phyloP scores from a whole-genome alignment of 2,113 vertebrate species.

The Paedocypris sp. region DNA sequence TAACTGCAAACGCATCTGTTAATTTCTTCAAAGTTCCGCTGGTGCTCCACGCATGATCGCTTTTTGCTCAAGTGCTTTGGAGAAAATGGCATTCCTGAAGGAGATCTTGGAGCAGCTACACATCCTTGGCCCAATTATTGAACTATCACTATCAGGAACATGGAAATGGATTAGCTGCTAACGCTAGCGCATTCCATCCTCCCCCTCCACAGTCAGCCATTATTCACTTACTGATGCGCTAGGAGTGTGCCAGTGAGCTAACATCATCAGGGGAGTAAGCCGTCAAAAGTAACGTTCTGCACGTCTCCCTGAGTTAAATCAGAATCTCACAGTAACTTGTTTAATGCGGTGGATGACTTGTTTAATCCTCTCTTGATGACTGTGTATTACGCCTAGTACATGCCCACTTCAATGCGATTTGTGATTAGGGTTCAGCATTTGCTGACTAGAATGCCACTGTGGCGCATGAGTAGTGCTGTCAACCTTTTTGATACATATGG shows the following conservation, averaged over 20 bases:
- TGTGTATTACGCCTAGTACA: neutral
- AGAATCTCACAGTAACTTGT: conserved; percentile 15
- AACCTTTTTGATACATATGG: no score
- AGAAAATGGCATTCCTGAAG: conserved; percentile 38
- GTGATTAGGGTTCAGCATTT: no score
- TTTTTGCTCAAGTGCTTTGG: conserved; percentile 19
- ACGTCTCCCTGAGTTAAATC: conserved; percentile 26
- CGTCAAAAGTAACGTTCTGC: conserved; percentile 37
- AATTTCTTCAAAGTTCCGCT: conserved; percentile 52
- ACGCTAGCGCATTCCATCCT: conserved; percentile 37
- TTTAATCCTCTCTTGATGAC: neutral
- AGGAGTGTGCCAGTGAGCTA: conserved; percentile 37
- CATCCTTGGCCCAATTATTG: conserved; percentile 54
- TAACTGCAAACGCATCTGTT: conserved; percentile 57
- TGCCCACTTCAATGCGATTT: neutral
- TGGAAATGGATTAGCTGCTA: conserved; percentile 59
- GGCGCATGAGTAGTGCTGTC: no score
- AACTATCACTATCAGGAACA: conserved; percentile 49
- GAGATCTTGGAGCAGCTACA: conserved; percentile 39
- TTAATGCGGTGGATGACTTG: conserved; percentile 12
- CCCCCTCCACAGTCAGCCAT: conserved; percentile 37
- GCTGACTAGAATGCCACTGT: no score
- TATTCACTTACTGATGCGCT: conserved; percentile 42
- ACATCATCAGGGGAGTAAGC: conserved; percentile 42
- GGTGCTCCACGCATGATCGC: conserved; percentile 32